phyloP scores from a whole-genome alignment of 2,113 vertebrate species.

The Mormyrus iriodes region DNA sequence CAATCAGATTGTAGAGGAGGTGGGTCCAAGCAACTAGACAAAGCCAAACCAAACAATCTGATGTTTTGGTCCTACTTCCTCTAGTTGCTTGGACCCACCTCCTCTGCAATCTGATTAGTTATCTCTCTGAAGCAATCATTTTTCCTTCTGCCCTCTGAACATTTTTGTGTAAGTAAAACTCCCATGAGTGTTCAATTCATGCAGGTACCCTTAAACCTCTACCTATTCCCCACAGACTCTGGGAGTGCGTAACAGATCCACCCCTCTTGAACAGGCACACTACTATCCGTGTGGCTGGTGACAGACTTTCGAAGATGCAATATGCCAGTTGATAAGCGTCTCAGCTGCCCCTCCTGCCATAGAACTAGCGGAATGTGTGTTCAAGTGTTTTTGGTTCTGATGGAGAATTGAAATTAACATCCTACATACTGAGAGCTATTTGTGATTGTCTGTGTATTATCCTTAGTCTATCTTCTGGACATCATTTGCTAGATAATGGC shows the following conservation, averaged over 20 bases:
- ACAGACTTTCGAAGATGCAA: neutral
- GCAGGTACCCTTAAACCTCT: neutral
- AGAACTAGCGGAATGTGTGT: neutral
- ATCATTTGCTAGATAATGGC: neutral
- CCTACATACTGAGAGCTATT: neutral
- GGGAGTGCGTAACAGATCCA: neutral
- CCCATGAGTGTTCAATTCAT: neutral
- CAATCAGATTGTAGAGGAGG: neutral
- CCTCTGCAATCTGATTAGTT: too few species aligned
- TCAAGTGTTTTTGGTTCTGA: neutral
- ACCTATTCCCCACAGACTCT: neutral
- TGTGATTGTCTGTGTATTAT: neutral
- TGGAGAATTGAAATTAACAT: neutral
- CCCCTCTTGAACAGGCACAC: neutral
- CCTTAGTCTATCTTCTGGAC: neutral
- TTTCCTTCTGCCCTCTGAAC: too few species aligned
- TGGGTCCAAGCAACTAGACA: neutral
- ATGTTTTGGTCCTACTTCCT: neutral
- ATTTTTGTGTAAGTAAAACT: neutral
- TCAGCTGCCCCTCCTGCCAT: neutral
- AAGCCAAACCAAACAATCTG: neutral
- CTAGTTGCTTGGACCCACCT: too few species aligned
- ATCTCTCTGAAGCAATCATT: neutral
- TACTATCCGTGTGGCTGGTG: neutral
- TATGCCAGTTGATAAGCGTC: neutral